Evolutionary conservation across 2,113 vertebrate genomes (phyloP).

Genomic region (Anarhynchus alexandrinus): DNA sequence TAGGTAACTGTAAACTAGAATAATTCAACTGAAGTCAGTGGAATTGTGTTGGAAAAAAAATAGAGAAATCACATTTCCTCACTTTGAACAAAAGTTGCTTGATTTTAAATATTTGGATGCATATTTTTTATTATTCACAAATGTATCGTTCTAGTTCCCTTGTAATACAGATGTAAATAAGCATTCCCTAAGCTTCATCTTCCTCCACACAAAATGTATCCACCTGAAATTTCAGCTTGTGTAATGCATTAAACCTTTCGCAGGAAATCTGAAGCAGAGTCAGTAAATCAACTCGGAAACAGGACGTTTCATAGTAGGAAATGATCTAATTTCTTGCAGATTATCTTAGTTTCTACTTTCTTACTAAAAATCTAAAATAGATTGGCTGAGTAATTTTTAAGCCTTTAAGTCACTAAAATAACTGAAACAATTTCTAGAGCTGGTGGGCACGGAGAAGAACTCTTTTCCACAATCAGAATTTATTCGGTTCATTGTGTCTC

Average conservation of each 20-base stretch:
- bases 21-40: neutral
- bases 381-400: neutral
- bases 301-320: neutral
- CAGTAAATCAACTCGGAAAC: neutral
- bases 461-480: neutral
- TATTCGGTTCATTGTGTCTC: neutral
- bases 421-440: neutral
- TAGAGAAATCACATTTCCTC: neutral
- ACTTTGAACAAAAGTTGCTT: neutral
- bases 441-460: neutral
- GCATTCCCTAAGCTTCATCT: neutral
- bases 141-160: neutral
- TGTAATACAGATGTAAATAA: neutral
- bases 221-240: neutral
- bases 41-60: neutral
- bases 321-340: neutral
- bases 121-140: neutral
- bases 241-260: neutral
- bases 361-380: neutral
- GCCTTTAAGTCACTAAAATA: neutral
- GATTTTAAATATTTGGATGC: neutral
- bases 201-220: neutral
- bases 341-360: neutral
- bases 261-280: neutral
- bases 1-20: neutral